Conservation (phyloP, 35 echinoderm and acorn worm species). For the Ophioderma brevispina region DNA sequence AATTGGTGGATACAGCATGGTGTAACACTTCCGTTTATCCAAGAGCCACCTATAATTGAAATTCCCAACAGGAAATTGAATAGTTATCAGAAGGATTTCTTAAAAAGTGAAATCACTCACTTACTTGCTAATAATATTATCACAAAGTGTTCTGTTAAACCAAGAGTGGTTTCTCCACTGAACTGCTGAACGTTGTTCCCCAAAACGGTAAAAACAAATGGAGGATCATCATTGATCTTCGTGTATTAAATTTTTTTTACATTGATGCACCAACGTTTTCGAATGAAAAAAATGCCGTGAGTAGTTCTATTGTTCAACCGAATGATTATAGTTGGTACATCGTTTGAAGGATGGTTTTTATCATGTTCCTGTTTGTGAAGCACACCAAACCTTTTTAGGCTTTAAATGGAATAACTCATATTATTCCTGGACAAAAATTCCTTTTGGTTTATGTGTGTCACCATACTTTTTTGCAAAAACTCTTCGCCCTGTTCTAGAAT, state of each 20-base stretch:
- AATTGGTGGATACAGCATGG: background rate
- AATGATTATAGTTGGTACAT: slow-evolving; percentile 7
- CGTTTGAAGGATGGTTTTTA: slow-evolving; percentile 30
- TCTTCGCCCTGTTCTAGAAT: slow-evolving; percentile 17
- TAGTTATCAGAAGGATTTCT: background rate
- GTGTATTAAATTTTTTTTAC: slow-evolving; percentile 7
- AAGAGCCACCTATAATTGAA: background rate
- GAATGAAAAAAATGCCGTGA: slow-evolving; percentile 15
- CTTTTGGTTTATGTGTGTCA: slow-evolving; percentile 10
- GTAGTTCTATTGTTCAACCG: slow-evolving; percentile 8
- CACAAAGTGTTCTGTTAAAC: background rate
- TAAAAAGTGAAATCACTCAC: background rate
- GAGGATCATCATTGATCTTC: too few species aligned
- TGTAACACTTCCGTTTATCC: too few species aligned
- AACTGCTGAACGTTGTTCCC: slow-evolving; percentile 23
- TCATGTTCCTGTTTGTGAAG: slow-evolving; percentile 3
- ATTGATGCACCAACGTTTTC: slow-evolving; percentile 34
- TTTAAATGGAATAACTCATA: slow-evolving; percentile 8
- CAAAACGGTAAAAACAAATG: slow-evolving; percentile 29
- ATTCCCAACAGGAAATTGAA: slow-evolving; percentile 12
- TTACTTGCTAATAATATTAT: background rate
- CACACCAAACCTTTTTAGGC: slow-evolving; percentile 17
- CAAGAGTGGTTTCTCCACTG: slow-evolving; percentile 30
- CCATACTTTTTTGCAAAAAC: slow-evolving; percentile 40
- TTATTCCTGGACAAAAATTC: slow-evolving; percentile 7